Conservation (phyloP, 2,113 vertebrate species). For the Hypanus sabinus region DNA sequence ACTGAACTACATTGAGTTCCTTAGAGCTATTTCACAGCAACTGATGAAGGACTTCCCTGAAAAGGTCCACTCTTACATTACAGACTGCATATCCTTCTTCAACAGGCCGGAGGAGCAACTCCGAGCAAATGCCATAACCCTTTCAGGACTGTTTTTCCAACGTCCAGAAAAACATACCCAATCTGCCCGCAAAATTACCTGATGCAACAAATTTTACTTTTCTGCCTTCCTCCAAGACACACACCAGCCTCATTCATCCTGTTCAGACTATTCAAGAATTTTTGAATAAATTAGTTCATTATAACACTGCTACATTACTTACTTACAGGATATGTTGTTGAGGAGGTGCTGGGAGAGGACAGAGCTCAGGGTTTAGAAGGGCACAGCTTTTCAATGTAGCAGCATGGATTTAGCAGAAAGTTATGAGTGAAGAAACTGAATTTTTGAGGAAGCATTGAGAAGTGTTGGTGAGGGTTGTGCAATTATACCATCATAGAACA, state of each 20-base stretch:
- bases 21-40: not conserved
- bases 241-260: not conserved
- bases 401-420: no score
- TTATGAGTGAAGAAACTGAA: no score
- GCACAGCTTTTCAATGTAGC: no score
- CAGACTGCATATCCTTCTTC: not conserved
- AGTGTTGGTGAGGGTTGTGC: no score
- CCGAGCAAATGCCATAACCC: conserved; percentile 22
- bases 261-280: no score
- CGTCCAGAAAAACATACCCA: not conserved
- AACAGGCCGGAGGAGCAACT: not conserved
- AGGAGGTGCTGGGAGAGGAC: no score
- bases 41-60: conserved; percentile 30
- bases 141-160: conserved; percentile 19
- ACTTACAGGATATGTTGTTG: no score
- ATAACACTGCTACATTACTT: no score
- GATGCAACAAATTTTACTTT: not conserved
- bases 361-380: no score
- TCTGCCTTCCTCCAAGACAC: not conserved
- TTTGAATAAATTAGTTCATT: no score
- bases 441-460: no score
- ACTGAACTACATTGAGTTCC: not conserved
- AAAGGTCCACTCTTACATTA: not conserved
- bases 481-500: no score
- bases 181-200: not conserved